These are phyloP conservation scores for Pristionchus exspectatus DNA, from an alignment of 2,888 invertebrate species.

Conservation along the genomic window DNA sequence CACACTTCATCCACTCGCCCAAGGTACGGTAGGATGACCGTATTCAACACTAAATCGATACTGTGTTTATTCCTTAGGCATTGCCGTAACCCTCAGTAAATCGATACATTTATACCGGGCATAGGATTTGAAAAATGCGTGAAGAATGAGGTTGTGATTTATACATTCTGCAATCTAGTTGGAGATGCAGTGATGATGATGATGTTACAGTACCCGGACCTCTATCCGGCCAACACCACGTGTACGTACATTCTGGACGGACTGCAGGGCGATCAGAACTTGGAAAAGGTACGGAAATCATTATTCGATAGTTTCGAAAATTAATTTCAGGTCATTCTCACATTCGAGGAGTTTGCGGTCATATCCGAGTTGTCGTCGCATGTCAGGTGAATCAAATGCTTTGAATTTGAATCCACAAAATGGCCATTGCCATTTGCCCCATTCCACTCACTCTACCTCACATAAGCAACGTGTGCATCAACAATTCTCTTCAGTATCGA, in stretches of 20 bases:
- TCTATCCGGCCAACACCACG: slow-evolving; percentile 80
- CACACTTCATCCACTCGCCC: slow-evolving; percentile 80
- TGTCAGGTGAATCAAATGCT: neutral
- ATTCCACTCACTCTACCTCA: no score
- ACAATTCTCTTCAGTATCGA: slow-evolving; percentile 53
- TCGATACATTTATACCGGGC: no score
- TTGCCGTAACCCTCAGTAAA: neutral
- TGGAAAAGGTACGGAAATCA: slow-evolving; percentile 67
- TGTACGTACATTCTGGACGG: slow-evolving; percentile 84
- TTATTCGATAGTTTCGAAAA: neutral
- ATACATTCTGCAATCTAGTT: neutral
- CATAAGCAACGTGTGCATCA: neutral
- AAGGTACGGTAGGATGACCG: slow-evolving; percentile 66
- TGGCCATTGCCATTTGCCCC: no score
- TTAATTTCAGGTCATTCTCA: slow-evolving; percentile 65
- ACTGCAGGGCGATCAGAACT: slow-evolving; percentile 87
- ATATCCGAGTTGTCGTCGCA: slow-evolving; percentile 58
- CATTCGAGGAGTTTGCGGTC: slow-evolving; percentile 71
- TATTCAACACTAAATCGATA: neutral
- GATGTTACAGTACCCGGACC: slow-evolving; percentile 77
- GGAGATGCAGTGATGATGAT: neutral
- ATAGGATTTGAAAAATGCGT: no score
- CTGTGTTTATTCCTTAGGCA: neutral
- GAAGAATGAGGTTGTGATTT: no score
- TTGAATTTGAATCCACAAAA: no score